phyloP scores from a whole-genome alignment of 2,888 invertebrate species.

The Archaeoteleia sp. region DNA sequence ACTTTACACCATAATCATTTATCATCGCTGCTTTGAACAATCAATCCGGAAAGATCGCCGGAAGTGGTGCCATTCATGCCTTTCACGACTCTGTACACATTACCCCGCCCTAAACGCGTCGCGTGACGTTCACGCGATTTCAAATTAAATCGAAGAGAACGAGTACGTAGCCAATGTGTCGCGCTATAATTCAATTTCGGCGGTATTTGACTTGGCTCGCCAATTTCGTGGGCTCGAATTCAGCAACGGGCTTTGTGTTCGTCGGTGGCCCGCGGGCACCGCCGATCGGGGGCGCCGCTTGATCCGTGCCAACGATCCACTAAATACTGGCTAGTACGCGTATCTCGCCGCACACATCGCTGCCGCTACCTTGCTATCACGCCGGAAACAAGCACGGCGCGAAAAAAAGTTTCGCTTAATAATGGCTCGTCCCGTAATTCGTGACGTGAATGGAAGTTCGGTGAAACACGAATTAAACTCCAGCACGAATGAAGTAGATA shows the following conservation, averaged over 20 bases:
- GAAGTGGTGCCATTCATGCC: constrained; percentile 24
- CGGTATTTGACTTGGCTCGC: constrained; percentile 50
- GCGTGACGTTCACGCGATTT: constrained; percentile 32
- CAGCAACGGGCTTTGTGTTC: constrained; percentile 44
- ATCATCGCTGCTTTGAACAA: constrained; percentile 23
- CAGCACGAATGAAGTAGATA: constrained; percentile 25
- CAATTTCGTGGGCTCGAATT: constrained; percentile 44
- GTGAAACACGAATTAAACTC: constrained; percentile 38
- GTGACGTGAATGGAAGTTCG: constrained; percentile 25
- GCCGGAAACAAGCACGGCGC: constrained; percentile 14
- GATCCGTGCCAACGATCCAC: constrained; percentile 23
- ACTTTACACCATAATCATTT: constrained; percentile 19
- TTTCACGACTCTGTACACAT: constrained; percentile 19
- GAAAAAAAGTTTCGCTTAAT: constrained; percentile 30
- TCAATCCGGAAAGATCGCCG: constrained; percentile 25
- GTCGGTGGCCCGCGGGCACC: constrained; percentile 41
- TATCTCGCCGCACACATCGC: not conserved
- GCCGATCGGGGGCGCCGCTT: constrained; percentile 17
- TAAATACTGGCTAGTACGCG: constrained; percentile 26
- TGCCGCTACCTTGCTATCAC: constrained; percentile 19
- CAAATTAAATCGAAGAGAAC: constrained; percentile 47
- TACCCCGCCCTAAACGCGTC: constrained; percentile 24
- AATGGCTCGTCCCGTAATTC: constrained; percentile 25
- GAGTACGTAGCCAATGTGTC: constrained; percentile 45
- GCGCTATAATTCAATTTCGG: constrained; percentile 49